phyloP scores from a whole-genome alignment of 2,113 vertebrate genomes.

The Atrichornis clamosus region DNA sequence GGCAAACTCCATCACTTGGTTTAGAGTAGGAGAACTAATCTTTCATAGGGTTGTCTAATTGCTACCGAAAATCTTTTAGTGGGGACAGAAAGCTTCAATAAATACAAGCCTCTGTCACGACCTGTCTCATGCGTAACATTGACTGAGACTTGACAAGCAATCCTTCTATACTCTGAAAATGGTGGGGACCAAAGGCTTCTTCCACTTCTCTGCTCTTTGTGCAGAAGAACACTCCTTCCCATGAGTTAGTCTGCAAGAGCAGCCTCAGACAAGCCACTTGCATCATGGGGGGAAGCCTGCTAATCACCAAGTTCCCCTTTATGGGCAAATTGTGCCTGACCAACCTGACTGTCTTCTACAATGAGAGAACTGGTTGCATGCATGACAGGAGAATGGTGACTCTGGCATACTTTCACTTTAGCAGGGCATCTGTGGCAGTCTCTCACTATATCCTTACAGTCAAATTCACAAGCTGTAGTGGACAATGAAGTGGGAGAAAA shows the following conservation, averaged over 20 bases:
- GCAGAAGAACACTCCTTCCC: not conserved
- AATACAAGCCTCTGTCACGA: not conserved
- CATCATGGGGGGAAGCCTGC: not conserved
- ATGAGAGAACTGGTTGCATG: not conserved
- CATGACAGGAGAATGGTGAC: not conserved
- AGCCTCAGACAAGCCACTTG: not conserved
- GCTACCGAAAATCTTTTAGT: not conserved
- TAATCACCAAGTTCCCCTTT: not conserved
- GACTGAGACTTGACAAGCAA: not conserved
- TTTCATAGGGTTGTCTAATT: not conserved
- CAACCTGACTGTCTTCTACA: not conserved
- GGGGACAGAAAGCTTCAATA: not conserved
- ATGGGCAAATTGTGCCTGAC: not conserved
- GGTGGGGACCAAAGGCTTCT: not conserved
- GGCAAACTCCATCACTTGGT: not conserved
- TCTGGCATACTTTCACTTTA: not conserved
- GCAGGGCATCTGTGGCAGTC: not conserved
- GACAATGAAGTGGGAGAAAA: not conserved
- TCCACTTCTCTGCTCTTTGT: not conserved
- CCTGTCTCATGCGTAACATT: rapidly evolving
- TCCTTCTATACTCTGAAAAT: not conserved
- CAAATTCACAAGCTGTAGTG: not conserved
- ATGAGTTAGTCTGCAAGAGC: not conserved
- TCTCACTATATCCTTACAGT: not conserved
- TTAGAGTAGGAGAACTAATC: not conserved